A percentile compares a stretch with the other conserved stretches of the same genome.
Evolutionary conservation across 2,797 vertebrate genomes (phyloP).

Genomic region (Sebastiscus tertius): DNA sequence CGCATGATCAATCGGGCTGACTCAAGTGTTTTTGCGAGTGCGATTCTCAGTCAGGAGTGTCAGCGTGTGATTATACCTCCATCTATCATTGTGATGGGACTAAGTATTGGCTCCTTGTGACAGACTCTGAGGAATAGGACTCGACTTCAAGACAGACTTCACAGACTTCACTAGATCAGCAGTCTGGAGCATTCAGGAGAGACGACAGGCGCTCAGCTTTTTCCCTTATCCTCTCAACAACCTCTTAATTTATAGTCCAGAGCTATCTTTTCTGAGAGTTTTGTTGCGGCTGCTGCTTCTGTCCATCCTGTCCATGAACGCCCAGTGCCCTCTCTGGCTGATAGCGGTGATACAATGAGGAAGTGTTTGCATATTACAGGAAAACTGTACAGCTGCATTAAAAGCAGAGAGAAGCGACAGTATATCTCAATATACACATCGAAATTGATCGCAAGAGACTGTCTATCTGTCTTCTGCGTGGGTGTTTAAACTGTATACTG

Average conservation of each 20-base stretch:
- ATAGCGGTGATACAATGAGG: constrained; percentile 1
- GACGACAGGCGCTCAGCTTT: constrained; percentile 59
- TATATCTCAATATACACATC: neutral
- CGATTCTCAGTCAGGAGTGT: constrained; percentile 75
- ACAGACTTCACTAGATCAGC: constrained; percentile 81
- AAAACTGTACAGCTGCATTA: constrained; percentile 6
- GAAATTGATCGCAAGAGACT: neutral
- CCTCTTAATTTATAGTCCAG: constrained; percentile 61
- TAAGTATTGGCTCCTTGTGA: constrained; percentile 83
- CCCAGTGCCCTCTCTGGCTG: constrained; percentile 7
- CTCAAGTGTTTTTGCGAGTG: constrained; percentile 79
- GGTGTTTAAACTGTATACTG: neutral
- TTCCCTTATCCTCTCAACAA: constrained; percentile 50
- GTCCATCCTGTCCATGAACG: constrained; percentile 20
- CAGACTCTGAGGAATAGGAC: constrained; percentile 83
- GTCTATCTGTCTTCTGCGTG: neutral
- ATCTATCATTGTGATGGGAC: constrained; percentile 85
- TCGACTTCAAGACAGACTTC: constrained; percentile 77
- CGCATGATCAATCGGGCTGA: constrained; percentile 83
- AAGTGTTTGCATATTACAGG: constrained; percentile 5
- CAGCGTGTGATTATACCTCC: constrained; percentile 83
- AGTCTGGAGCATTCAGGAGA: constrained; percentile 71
- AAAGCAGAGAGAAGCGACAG: neutral
- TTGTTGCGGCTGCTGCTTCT: constrained; percentile 14
- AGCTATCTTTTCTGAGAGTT: constrained; percentile 28